Evolutionary conservation across 2,888 invertebrate species (phyloP), one percentile per base, ranked within the genome.

Genomic region (Nasonia oneida): DNA sequence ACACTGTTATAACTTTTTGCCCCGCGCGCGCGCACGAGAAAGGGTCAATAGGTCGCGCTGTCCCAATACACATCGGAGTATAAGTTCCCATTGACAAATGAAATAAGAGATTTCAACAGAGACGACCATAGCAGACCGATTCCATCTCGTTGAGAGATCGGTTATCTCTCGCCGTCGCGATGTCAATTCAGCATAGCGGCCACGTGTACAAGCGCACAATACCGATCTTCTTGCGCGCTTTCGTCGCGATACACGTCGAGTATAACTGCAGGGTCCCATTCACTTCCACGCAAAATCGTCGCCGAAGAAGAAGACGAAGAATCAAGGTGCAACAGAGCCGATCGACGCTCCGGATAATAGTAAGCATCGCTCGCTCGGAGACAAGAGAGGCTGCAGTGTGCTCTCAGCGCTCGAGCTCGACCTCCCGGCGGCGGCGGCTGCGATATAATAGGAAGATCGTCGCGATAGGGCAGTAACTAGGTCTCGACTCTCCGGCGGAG

Each of bases 361-460:
- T 37, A 61, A 61, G 57, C 39, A 70, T 4, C 67, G 33, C 8
- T 6, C 15, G 14, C 8, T 6, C 15, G 14, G 33, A 71, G 37
- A 61, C 67, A 33, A 47, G 39, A 47, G 73, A 73, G 23, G 73
- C 73, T 47, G 23, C 42, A 73, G 73, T 2, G 15, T 57, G 76
- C 57, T 33, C n/a, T 50, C 57, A 50, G 18, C 42, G 61, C 39
- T 39, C 15, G 29, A 47, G 73, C 42, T 47, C 61, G 81, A 75
- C 67, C 81, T 75, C 77, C 81, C 67, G 64, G 57, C 6, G 12
- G 29, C 12, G 57, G 57, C 6, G 57, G 57, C 18, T n/a, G 42
- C 83, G 86, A 86, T 88, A 73, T 87, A 87, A 86, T 78, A 77
- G 84, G 64, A 85, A 88, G 88, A 88, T 88, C 88, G 61, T 18